Evolutionary conservation across 2,888 invertebrate genomes (phyloP), one percentile per base, ranked within the genome.

Genomic region (Lasioglossum calceatum): DNA sequence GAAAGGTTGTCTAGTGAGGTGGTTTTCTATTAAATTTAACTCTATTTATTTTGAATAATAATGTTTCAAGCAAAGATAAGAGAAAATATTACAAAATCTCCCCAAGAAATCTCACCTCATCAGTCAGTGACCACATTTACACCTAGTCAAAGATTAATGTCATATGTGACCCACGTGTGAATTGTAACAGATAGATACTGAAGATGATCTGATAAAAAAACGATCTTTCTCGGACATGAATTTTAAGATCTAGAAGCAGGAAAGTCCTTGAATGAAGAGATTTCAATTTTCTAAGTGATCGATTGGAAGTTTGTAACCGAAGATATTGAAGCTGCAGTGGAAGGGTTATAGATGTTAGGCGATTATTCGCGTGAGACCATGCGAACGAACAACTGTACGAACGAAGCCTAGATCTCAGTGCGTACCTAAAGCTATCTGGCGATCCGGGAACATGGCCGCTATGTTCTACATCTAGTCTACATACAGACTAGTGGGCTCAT

Each of bases 401-500:
- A 94, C 92, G 93, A 93, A 94, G 94, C 94, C 92, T 94, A 93
- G 92, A 93, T 92, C 92, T 93, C 92, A 93, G 94, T 95, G 95
- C 95, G 92, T 95, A 95, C 95, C 95, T 95, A 95, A 93, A 94
- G 91, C 94, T 95, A 94, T 94, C 93, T 94, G 95, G 93, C 93
- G 95, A 92, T 95, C 94, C 95, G 91, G 94, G 93, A 91, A 93
- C 94, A 93, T 94, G 92, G 94, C 94, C 90, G 94, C 95, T 95
- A 95, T 93, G 92, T 95, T 70, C 94, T 95, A 95, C 94, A 93
- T 92, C 94, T 94, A 94, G 94, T 94, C 94, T 94, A 94, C 93
- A 93, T 92, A 93, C 91, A 92, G 94, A 94, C 95, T 94, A 94
- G 94, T 92, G 93, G 93, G 93, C 93, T 94, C 93, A 89, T 93